A percentile compares a stretch with the other conserved stretches of the same genome.
Conservation (phyloP, 2,888 invertebrate genomes). For the Platycheirus rosarum region DNA sequence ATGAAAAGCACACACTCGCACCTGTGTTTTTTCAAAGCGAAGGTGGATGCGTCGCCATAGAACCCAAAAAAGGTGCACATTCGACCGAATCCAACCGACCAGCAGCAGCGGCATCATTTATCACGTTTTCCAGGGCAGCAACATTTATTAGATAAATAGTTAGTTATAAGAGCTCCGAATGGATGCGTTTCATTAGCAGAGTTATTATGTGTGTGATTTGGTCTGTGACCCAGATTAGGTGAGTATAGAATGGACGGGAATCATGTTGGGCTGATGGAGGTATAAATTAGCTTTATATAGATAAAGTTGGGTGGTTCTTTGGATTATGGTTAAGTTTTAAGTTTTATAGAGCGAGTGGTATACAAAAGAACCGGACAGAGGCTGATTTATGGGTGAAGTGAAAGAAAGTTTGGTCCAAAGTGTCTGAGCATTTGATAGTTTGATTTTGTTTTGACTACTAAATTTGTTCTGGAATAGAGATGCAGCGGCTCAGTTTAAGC, state of each 20-base stretch:
- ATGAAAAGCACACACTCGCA: constrained; percentile 8
- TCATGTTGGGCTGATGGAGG: constrained; percentile 20
- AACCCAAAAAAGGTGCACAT: constrained; percentile 16
- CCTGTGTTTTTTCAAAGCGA: not conserved
- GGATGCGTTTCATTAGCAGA: constrained; percentile 63
- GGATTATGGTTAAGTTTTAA: no score
- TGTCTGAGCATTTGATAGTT: no score
- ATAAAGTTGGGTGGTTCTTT: constrained; percentile 39
- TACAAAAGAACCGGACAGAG: not conserved
- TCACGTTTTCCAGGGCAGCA: constrained; percentile 42
- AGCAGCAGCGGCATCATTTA: constrained; percentile 49
- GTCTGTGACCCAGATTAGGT: constrained; percentile 58
- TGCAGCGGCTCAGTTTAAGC: no score
- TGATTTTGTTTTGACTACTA: no score
- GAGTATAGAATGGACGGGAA: constrained; percentile 39
- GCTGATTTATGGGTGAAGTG: not conserved
- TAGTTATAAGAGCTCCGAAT: constrained; percentile 50
- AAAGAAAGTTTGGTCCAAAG: not conserved
- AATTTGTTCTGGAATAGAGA: no score
- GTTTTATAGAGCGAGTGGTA: not conserved
- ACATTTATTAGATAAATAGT: constrained; percentile 60
- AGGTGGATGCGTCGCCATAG: constrained; percentile 3
- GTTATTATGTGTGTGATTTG: constrained; percentile 48
- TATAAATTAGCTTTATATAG: constrained; percentile 46
- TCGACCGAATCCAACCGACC: constrained; percentile 6